Evolutionary conservation across 64 coral and sea anemone species (phyloP).

Genomic region (Montipora capricornis): DNA sequence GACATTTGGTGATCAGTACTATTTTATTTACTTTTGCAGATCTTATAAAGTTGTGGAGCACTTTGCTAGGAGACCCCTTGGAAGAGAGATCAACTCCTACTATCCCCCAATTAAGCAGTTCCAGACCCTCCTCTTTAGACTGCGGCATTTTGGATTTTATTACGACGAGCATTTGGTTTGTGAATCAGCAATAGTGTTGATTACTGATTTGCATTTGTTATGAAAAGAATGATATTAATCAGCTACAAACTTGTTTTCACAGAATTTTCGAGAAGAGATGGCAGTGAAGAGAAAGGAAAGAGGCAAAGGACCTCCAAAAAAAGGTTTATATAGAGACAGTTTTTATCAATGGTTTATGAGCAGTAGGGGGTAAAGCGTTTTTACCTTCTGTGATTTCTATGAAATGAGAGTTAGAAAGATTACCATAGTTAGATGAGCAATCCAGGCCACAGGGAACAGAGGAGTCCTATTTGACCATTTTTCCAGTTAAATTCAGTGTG

Average conservation of each 20-base stretch:
- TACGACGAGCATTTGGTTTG: constrained; percentile 89
- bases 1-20: neutral
- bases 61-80: constrained; percentile 70
- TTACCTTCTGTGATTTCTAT: no score
- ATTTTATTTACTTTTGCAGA: constrained; percentile 8
- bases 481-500: no score
- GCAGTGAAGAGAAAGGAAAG: constrained; percentile 83
- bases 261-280: constrained; percentile 97
- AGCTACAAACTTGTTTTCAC: neutral
- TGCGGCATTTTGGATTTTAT: constrained; percentile 92
- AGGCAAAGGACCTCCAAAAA: constrained; percentile 92
- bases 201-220: no score
- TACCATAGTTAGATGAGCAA: no score
- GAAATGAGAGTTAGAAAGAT: no score
- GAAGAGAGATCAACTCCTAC: constrained; percentile 74
- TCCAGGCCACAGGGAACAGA: no score
- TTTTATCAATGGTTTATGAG: neutral
- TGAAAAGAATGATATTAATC: neutral
- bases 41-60: constrained; percentile 88
- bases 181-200: neutral
- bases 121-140: constrained; percentile 83
- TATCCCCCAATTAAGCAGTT: constrained; percentile 91
- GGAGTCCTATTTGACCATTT: no score
- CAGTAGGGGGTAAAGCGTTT: neutral
- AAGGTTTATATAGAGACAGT: constrained; percentile 46